Conservation (phyloP, 1,140 invertebrate genomes). For the Luehdorfia chinensis region DNA sequence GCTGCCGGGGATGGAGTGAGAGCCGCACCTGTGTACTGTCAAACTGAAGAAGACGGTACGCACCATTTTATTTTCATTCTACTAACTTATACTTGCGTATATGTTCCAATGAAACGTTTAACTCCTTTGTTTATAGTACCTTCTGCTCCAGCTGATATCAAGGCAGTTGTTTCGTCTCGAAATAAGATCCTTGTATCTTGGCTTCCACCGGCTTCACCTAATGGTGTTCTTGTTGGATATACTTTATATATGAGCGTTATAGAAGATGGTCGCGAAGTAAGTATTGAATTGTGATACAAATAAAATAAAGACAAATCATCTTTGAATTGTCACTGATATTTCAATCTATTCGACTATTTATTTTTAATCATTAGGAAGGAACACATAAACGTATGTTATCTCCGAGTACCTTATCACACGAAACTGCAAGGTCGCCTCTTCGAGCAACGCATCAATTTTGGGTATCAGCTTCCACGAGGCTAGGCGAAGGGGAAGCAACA, state of each 20-base stretch:
- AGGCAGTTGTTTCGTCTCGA: slow-evolving; percentile 89
- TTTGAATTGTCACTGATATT: too few relatives aligned
- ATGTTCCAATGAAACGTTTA: neutral
- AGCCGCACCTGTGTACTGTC: slow-evolving; percentile 89
- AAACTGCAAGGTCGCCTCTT: slow-evolving; percentile 85
- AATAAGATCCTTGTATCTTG: slow-evolving; percentile 93
- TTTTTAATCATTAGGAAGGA: slow-evolving; percentile 72
- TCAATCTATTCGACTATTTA: neutral
- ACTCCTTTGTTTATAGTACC: slow-evolving; percentile 80
- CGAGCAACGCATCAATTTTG: slow-evolving; percentile 87
- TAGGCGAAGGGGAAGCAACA: slow-evolving; percentile 89
- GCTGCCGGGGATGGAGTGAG: slow-evolving; percentile 91
- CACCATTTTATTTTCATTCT: neutral
- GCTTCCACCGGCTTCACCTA: slow-evolving; percentile 85
- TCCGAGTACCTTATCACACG: slow-evolving; percentile 81
- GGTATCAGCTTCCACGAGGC: slow-evolving; percentile 87
- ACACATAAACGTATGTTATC: slow-evolving; percentile 84
- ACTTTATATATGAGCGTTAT: slow-evolving; percentile 89
- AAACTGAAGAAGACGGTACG: slow-evolving; percentile 93
- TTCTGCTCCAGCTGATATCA: slow-evolving; percentile 90
- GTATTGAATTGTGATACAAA: too few relatives aligned
- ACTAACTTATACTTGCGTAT: too few relatives aligned
- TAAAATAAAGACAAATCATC: too few relatives aligned
- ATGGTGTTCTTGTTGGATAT: slow-evolving; percentile 88
- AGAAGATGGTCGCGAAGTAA: slow-evolving; percentile 83